Percentiles rank a stretch among this genome's conserved stretches.
Evolutionary conservation across 2,113 vertebrate genomes (phyloP).

Genomic region (Zosterops lateralis): DNA sequence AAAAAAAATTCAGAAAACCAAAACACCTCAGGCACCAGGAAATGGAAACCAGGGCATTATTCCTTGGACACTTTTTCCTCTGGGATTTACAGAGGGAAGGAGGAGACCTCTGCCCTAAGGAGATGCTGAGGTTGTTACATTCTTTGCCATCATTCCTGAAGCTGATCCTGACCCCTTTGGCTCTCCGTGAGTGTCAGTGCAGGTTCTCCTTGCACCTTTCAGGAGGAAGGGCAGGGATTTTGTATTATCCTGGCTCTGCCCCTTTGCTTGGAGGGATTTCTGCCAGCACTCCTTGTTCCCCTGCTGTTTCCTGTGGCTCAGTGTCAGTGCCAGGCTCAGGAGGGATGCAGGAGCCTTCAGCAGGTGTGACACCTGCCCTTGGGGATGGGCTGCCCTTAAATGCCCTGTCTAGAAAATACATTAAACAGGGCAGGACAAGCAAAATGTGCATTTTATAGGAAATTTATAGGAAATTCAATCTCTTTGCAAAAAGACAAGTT

Average conservation of each 20-base stretch:
- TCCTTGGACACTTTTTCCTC: not conserved
- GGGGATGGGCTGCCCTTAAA: not conserved
- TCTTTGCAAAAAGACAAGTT: not conserved
- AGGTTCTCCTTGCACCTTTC: not conserved
- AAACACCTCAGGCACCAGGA: no score
- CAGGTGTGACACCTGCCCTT: fast-evolving
- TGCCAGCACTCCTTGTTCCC: fast-evolving
- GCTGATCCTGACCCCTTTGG: not conserved
- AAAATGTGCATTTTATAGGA: not conserved
- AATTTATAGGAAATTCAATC: no score
- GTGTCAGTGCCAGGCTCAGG: fast-evolving
- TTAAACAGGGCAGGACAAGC: not conserved
- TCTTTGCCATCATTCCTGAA: not conserved
- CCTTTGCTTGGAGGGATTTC: fast-evolving
- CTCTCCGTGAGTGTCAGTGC: fast-evolving
- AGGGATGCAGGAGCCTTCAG: not conserved
- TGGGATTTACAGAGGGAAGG: not conserved
- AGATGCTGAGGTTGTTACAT: fast-evolving
- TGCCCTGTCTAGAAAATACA: not conserved
- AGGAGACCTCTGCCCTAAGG: not conserved
- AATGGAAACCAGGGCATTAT: no score
- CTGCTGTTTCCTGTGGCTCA: fast-evolving
- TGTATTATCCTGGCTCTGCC: fast-evolving
- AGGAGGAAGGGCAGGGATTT: not conserved
- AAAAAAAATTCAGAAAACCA: no score